Base-by-base conservation (phyloP, 2,113 vertebrate species). In the Megaceryle maxima region DNA sequence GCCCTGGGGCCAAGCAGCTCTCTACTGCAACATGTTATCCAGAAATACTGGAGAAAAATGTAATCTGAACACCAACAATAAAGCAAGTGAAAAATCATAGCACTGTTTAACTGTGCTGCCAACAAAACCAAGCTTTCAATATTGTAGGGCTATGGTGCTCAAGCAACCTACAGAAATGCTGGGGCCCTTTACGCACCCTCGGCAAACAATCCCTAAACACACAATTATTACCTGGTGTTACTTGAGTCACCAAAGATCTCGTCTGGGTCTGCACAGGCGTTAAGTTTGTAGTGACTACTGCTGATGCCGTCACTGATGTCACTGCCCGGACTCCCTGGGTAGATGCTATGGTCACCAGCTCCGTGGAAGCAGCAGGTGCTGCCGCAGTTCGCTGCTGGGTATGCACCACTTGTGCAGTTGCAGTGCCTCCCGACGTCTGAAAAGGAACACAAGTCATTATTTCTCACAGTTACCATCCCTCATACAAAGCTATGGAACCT, bases 231-330 rank as follows among this genome's bases (percentile, higher is more conserved):
- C 98, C 98, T 98, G 97, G 96, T 3, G 98, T 97, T 37, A 98
- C 98, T 69, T 98, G 98, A 72, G 98, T 98, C 80, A 99, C 98
- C 90, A 99, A 78, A 10, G 99, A 97, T 73, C 99, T 98, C 0
- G 98, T 97, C 96, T 98, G 99, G 11, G 98, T 97, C 95, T 98
- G 98, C 79, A 98, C 99, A 0, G 98, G 98, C 16, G 98, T 98
- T 81, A 99, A 94, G 73, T 98, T 98, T 68, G 98, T 98, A 28
- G 99, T 98, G 55, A 99, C 99, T 14, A 99, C 99, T 1, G 99
- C 97, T 1, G 99, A 98, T 0, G 98, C 98, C 0, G 99, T 99
- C 60, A 98, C 99, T 0, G 99, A 98, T 0, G 99, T 98, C 4
- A 99, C 98, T 0, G 98, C 98, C 29, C 99, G 97, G 8, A 99